Conservation (phyloP, 1,140 invertebrate genomes). For the Drosophila neocordata region DNA sequence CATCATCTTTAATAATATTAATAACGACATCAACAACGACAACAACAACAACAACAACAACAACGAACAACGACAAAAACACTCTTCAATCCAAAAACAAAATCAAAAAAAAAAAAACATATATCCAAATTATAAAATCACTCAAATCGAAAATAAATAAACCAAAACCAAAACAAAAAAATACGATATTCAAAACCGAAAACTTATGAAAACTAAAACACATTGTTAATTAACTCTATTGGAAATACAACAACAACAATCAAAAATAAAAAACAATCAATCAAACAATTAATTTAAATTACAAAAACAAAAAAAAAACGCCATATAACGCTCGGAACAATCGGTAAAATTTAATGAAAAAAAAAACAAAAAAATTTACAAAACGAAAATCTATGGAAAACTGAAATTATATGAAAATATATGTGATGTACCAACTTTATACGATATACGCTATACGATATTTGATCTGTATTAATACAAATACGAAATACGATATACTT, state of each 20-base stretch:
- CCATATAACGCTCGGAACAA: neutral
- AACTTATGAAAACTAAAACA: too few relatives aligned
- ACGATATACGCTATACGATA: neutral
- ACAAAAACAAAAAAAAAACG: slow-evolving; percentile 21
- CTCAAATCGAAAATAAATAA: slow-evolving; percentile 18
- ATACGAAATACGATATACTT: too few relatives aligned
- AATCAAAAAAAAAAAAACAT: slow-evolving; percentile 30
- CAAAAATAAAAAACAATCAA: too few relatives aligned
- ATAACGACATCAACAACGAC: slow-evolving; percentile 27
- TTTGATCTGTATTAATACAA: neutral
- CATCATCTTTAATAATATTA: slow-evolving; percentile 34
- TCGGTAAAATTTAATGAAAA: too few relatives aligned
- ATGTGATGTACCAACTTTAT: neutral
- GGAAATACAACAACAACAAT: too few relatives aligned
- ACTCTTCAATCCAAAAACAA: slow-evolving; percentile 24
- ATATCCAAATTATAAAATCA: too few relatives aligned
- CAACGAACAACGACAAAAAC: slow-evolving; percentile 45
- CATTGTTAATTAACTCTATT: too few relatives aligned
- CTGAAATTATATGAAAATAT: too few relatives aligned
- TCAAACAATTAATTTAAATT: too few relatives aligned
- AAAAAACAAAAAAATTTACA: slow-evolving; percentile 12
- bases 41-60: slow-evolving; percentile 36
- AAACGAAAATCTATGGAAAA: neutral
- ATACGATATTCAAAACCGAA: too few relatives aligned
- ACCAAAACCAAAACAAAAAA: slow-evolving; percentile 34